Percentiles rank a stretch among this genome's conserved stretches.
Evolutionary conservation across 2,797 vertebrate genomes (phyloP).

Genomic region (Pelodytes ibericus): DNA sequence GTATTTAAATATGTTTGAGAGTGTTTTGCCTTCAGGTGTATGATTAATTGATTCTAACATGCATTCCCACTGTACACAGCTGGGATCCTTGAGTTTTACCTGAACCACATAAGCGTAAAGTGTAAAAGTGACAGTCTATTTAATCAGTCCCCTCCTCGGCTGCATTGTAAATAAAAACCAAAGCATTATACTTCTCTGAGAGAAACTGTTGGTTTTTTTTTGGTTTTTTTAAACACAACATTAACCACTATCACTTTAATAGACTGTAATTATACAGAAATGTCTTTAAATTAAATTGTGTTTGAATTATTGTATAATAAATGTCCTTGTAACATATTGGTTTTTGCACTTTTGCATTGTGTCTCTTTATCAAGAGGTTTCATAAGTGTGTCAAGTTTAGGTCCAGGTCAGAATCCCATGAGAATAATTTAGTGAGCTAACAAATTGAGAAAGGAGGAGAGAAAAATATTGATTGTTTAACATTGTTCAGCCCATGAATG

Average conservation of each 20-base stretch:
- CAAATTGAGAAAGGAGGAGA: slow-evolving; percentile 8
- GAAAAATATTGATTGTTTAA: slow-evolving; percentile 39
- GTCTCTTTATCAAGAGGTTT: not conserved
- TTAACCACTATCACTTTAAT: not conserved
- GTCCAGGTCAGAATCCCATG: not conserved
- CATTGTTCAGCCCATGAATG: slow-evolving; percentile 2
- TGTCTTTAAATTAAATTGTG: not conserved
- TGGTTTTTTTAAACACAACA: not conserved
- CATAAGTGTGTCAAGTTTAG: not conserved
- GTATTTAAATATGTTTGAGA: not conserved
- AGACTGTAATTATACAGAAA: not conserved
- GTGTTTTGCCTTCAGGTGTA: not conserved
- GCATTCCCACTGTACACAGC: not conserved
- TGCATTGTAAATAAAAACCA: not conserved
- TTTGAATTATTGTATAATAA: not conserved
- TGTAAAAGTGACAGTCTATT: not conserved
- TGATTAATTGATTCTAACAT: not conserved
- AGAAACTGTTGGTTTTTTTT: too few species aligned
- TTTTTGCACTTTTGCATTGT: not conserved
- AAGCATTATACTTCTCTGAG: not conserved
- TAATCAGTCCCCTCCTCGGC: not conserved
- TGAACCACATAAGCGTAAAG: not conserved
- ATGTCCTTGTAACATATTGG: not conserved
- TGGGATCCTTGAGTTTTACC: not conserved
- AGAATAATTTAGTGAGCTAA: slow-evolving; percentile 23